A percentile compares a stretch with the other conserved stretches of the same genome.
phyloP scores from a whole-genome alignment of 1,140 invertebrate genomes.

The Oryzaephilus surinamensis region DNA sequence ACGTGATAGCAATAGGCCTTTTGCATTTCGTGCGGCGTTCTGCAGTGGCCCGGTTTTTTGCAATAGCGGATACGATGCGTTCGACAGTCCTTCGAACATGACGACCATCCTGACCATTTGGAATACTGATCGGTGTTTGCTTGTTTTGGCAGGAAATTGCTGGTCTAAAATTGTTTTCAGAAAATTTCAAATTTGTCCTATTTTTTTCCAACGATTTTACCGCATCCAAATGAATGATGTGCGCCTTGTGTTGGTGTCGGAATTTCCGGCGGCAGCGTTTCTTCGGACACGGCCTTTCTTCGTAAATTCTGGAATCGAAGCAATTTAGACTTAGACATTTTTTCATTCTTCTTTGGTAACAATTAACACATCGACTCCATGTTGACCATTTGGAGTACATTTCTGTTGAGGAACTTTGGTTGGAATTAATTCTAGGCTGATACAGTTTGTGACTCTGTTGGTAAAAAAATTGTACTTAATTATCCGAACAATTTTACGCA shows the following conservation, averaged over 20 bases:
- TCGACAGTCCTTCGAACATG: constrained; percentile 37
- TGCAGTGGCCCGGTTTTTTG: constrained; percentile 57
- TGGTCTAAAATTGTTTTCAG: too few species aligned
- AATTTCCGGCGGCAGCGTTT: constrained; percentile 25
- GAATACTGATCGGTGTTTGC: constrained; percentile 23
- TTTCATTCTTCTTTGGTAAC: constrained; percentile 28
- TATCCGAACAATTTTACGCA: too few species aligned
- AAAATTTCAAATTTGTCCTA: constrained; percentile 1
- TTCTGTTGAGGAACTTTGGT: too few species aligned
- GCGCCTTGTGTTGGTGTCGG: constrained; percentile 18
- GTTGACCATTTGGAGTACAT: too few species aligned
- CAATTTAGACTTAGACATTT: constrained; percentile 22
- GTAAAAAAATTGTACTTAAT: too few species aligned
- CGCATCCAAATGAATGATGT: constrained; percentile 23
- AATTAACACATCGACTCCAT: constrained; percentile 27
- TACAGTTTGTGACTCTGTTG: too few species aligned
- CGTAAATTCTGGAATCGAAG: constrained; percentile 21
- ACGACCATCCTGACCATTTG: constrained; percentile 40
- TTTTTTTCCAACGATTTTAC: constrained; percentile 12
- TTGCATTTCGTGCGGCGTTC: constrained; percentile 60
- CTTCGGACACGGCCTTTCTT: constrained; percentile 26
- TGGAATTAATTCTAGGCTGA: too few species aligned
- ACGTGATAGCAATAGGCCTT: constrained; percentile 76
- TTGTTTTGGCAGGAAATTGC: constrained; percentile 19
- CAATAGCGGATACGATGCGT: constrained; percentile 51